Evolutionary conservation across 2,888 invertebrate genomes (phyloP), one percentile per base, ranked within the genome.

Genomic region (Calameuta pallipes): DNA sequence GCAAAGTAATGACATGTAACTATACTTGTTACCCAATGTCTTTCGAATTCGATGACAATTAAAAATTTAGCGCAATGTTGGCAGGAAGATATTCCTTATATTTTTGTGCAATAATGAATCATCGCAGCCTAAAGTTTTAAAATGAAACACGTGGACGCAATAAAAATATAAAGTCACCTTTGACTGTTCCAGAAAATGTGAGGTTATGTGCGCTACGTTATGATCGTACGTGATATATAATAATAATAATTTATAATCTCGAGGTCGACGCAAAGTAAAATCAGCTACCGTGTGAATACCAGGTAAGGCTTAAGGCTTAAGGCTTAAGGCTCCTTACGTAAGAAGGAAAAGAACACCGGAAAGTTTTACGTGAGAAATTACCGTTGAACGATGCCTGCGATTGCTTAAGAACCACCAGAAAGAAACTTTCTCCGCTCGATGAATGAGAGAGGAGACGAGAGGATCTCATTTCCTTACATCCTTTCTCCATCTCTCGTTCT

Each of bases 371-470:
- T 77, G 82, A 82, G 83, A 83, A 86, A 82, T 84, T 83, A 85
- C 83, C 82, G 83, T 82, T 82, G 83, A 79, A 81, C 74, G 69
- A 11, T 35, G 77, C 76, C 80, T 6, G 56, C 56, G 56, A 56
- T 87, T 85, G 83, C 85, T 74, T 81, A 85, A 87, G 56, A 56
- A 56, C 9, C 56, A 56, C 56, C 23, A 56, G 23, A 56, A 75
- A 74, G n/a, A 78, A 80, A 87, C 87, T 86, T 87, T 86, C 86
- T 83, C 86, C 80, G 73, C n/a, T 76, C 56, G 56, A 56, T 23
- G 15, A 23, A 23, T 23, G 9, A 56, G 56, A 56, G 9, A 56
- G 56, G 56, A 56, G 41, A 41, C 15, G 41, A 23, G 56, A 56
- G 56, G 9, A 56, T 56, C 56, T 56, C 56, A 56, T 9, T 56